Base-by-base conservation (phyloP, 92 coral and sea anemone species). In the Phenganax subtilis region DNA sequence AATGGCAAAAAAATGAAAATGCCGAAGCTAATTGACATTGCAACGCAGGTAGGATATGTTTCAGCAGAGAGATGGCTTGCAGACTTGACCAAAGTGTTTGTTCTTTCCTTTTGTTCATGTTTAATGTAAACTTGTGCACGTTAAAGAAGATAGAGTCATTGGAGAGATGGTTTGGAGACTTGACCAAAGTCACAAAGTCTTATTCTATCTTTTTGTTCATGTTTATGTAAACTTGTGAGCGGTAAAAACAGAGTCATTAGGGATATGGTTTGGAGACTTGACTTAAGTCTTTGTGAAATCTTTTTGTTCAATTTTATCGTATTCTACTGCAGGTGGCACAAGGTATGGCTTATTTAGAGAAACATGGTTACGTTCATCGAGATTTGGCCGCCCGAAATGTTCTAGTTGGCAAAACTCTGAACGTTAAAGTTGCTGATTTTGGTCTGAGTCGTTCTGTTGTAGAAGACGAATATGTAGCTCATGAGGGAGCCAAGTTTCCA, bases 301-400 rank as follows among this genome's bases (percentile, higher is more conserved):
- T 37, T 37, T 37, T 37, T 37, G 47, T 37, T 37, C 47, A 37
- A 61, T 14, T 15, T 61, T 15, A 68, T 68, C 10, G 31, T 68
- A 51, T 29, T 68, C 47, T 51, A 16, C 3, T 30, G 12, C 54
- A 79, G 83, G 84, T 91, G 53, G 98, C 98, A 25, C 91, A 87
- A 28, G 98, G 98, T 10, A 92, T 94, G 98, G 96, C 97, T 4
- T 94, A 81, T 81, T 88, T 94, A 12, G 98, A 94, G 56, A 89
- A 82, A 57, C 89, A 88, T 77, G 89, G 89, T 80, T 94, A 87
- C 72, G 90, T 94, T 28, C 98, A 94, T 84, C 89, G 98, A 85
- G 98, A 94, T 86, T 86, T 94, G 72, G 98, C 98, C 9, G 98
- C 98, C 27, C 90, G 98, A 47, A 94, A 94, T 68, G 92, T 94